Percentiles rank a stretch among this genome's conserved stretches.
Conservation (phyloP, 1,140 invertebrate genomes). For the Drosophila bocki region DNA sequence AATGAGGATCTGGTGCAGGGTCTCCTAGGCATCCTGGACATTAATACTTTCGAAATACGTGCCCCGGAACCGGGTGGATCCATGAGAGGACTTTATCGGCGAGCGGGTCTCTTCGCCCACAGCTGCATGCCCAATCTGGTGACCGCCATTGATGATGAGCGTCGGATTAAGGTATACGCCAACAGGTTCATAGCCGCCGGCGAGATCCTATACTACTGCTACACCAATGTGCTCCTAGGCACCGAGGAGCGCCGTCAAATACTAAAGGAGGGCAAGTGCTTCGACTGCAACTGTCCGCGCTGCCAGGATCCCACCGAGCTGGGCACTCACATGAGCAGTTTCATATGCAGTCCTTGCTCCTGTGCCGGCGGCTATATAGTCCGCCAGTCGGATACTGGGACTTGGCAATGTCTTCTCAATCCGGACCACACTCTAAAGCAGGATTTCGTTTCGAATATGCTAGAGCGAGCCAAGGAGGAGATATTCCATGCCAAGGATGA, state of each 20-base stretch:
- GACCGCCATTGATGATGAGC: conserved; percentile 88
- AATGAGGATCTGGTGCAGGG: conserved; percentile 87
- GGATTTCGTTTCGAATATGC: conserved; percentile 63
- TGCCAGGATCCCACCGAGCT: conserved; percentile 90
- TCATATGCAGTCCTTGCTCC: conserved; percentile 87
- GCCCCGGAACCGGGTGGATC: conserved; percentile 85
- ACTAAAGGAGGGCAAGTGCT: conserved; percentile 90
- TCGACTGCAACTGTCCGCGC: conserved; percentile 88
- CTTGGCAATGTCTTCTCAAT: conserved; percentile 70
- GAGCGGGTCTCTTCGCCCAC: conserved; percentile 89
- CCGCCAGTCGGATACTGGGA: conserved; percentile 31
- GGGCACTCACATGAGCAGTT: conserved; percentile 89
- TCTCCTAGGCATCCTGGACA: conserved; percentile 88
- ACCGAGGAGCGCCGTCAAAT: conserved; percentile 88
- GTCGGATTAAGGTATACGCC: conserved; percentile 88
- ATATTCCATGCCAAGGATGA: conserved; percentile 83
- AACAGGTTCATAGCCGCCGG: conserved; percentile 88
- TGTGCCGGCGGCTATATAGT: conserved; percentile 57
- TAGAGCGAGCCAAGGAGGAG: conserved; percentile 85
- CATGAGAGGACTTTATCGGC: conserved; percentile 88
- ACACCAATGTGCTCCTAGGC: conserved; percentile 90
- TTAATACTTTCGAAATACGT: conserved; percentile 89
- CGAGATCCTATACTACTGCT: conserved; percentile 90
- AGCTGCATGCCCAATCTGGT: conserved; percentile 89
- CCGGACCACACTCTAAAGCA: conserved; percentile 56